Base-by-base conservation (phyloP, 2,113 vertebrate species). In the Thalassoma bifasciatum region DNA sequence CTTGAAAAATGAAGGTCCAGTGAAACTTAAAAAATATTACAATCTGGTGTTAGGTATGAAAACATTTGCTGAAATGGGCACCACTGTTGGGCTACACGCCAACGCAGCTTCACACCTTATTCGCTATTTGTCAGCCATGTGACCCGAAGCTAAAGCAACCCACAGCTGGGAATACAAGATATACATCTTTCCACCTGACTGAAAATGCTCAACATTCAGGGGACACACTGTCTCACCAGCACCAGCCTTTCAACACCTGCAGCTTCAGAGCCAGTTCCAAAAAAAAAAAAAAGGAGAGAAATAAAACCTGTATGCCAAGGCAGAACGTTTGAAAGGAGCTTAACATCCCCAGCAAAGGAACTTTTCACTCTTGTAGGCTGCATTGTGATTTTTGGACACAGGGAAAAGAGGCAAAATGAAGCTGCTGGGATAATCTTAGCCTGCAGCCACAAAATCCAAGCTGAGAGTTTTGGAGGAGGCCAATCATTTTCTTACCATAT, bases 221-320 rank as follows among this genome's bases (percentile, higher is more conserved):
- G 65, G 60, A 73, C 50, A 16, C 0, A 30, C 49, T 57, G 75
- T 64, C 52, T 57, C 52, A 3, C 56, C 12, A 9, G 42, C 19
- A 3, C 8, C 73, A 37, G 67, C 61, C 47, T 9, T 87, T 70
- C 61, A 85, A 69, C 77, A 79, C 85, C 89, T 88, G 79, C 79
- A 75, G 76, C 80, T 37, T 70, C 66, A 75, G 50, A 70, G 40
- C 4, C 59, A 9, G 51, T 63, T 78, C 79, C 60, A 75, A 79
- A 86, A 50, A 47, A 46, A 46, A 16, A 1, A 17, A 16, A 7
- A 70, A 79, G 83, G 40, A 40, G 63, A 73, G 79, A 86, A 46
- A 42, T 73, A 82, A 86, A 50, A 47, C 72, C 4, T 19, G 53
- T 66, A 66, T 57, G 77, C 38, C 61, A 67, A 78, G 58, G 44